Evolutionary conservation across 2,113 vertebrate genomes (phyloP), one percentile per base, ranked within the genome.

Genomic region (Tretioscincus oriximinensis): DNA sequence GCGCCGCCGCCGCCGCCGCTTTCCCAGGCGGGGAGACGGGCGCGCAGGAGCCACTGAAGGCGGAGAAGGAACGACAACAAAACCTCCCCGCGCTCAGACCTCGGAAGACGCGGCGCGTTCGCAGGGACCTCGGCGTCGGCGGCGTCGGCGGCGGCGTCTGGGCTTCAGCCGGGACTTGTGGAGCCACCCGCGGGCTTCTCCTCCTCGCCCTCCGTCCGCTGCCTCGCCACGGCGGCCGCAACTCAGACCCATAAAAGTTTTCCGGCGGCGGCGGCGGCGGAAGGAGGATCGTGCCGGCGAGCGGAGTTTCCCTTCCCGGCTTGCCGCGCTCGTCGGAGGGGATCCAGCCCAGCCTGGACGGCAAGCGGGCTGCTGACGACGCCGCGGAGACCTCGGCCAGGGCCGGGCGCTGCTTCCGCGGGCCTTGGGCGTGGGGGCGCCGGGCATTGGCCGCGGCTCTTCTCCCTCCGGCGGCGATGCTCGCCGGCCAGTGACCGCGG

Each of bases 171-270:
- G 61, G 91, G 91, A 77, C 81, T 85, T 79, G 84, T 81, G 77
- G 69, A 31, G 80, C 82, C 35, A 76, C 82, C 66, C 76, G 84
- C 86, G 87, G 87, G 87, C 66, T 24, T 54, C n/a, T 65, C 7
- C 16, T 2, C 28, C 64, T 9, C n/a, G 14, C 28, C 2, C 65
- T 29, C n/a, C 12, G n/a, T n/a, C 3, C 1, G 28, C 28, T 10
- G 22, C 6, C 31, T 69, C 10, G 20, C 45, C 21, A 31, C 22
- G 84, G 81, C 84, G 85, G 90, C 84, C 85, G 68, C 89, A 71
- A 86, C 84, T 87, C 84, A 90, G 91, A 85, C 84, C 91, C 72
- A 84, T 86, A 92, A 93, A 95, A 95, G 93, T 95, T 95, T 95
- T 90, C 88, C 84, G 93, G 35, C 89, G 87, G 90, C 87, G 75